Evolutionary conservation across 1,140 invertebrate genomes (phyloP), one percentile per base, ranked within the genome.

Genomic region (Helicoverpa armigera): DNA sequence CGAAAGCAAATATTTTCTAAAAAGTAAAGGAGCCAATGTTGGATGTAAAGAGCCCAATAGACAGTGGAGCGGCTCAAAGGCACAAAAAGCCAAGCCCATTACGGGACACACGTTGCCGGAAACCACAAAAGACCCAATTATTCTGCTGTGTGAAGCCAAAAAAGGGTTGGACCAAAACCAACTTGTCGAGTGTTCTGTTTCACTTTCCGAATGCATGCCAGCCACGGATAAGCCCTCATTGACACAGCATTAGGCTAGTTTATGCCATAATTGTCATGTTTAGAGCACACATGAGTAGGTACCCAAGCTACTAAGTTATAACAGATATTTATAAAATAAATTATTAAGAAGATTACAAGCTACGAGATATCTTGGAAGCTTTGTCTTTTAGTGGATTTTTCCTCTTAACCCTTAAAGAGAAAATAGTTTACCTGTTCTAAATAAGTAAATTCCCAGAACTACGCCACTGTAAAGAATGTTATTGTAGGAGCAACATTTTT

Each of bases 111-210:
- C 87, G 87, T 86, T 77, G 83, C 53, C 83, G 85, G 85, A 85
- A 85, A 90, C 89, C 89, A 90, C 88, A 91, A 87, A 89, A 90
- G 87, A 89, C 87, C 87, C 89, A 89, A 89, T 91, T 89, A 90
- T 88, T 89, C 80, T 85, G 80, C 81, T 80, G 85, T 84, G 86
- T 87, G 87, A 89, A 86, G 82, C 90, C 85, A 87, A 86, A 89
- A 88, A 91, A 85, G 85, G 87, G 83, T 90, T 90, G 83, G 85
- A 84, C 85, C 50, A 78, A 86, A 87, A 87, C 83, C 86, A 86
- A 88, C 81, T 86, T 83, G 80, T 65, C 61, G 81, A 79, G 85
- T 83, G 69, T 84, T 85, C 86, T 85, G 80, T 85, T 82, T 83
- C 80, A 88, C 82, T 86, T 85, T 82, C 63, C 78, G 58, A 83